These are phyloP conservation scores for Phataginus tetradactyla DNA, from an alignment of 2,797 vertebrate species.

Conservation along the genomic window DNA sequence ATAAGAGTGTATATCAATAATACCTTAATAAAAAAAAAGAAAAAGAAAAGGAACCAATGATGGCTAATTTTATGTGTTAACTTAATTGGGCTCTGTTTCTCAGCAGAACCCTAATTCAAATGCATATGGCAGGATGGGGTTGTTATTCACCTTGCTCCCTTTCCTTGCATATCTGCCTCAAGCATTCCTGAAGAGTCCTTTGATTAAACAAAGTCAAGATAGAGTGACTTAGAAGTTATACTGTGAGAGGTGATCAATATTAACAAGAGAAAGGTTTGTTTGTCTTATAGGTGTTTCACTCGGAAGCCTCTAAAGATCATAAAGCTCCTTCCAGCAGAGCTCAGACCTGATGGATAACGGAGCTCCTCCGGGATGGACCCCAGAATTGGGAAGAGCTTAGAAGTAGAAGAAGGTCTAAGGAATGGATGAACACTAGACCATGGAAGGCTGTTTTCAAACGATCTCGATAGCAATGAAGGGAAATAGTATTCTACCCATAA, in stretches of 20 bases:
- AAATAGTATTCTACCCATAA: background rate
- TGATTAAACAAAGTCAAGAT: background rate
- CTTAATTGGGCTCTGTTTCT: background rate
- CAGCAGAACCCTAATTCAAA: background rate
- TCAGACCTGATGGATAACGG: background rate
- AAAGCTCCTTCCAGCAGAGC: background rate
- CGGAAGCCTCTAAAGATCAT: background rate
- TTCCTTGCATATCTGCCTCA: background rate
- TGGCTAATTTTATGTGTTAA: background rate
- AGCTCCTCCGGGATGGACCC: background rate
- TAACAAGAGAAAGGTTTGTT: background rate
- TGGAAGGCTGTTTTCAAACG: background rate
- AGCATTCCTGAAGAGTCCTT: background rate
- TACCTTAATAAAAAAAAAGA: no score
- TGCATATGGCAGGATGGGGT: background rate
- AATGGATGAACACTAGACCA: background rate
- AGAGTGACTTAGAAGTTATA: background rate
- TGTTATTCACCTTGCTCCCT: background rate
- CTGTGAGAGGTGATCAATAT: constrained; percentile 4
- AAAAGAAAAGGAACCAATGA: no score
- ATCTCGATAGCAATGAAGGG: background rate
- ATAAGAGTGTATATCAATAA: no score
- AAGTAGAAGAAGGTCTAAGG: background rate
- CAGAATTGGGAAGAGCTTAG: background rate
- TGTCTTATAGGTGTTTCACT: background rate